Conservation (phyloP, 2,888 invertebrate species). For the Eustalomyia histrio region DNA sequence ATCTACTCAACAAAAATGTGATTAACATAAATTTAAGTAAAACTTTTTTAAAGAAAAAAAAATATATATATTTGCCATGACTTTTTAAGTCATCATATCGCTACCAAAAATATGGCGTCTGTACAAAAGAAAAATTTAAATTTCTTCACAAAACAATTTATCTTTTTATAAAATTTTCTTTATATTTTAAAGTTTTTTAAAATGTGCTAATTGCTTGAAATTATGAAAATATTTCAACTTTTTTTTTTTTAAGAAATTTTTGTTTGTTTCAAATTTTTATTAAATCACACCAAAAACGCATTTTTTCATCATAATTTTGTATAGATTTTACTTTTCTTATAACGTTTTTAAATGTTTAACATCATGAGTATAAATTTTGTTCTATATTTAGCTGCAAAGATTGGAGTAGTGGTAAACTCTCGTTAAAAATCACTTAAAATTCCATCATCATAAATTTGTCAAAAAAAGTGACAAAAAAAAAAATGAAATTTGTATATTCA, state of each 20-base stretch:
- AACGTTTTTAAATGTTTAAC: neutral
- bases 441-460: conserved; percentile 79
- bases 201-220: neutral
- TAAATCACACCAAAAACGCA: neutral
- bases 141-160: neutral
- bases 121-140: neutral
- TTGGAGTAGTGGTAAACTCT: conserved; percentile 68
- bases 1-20: conserved; percentile 42
- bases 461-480: conserved; percentile 67
- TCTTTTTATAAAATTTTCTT: neutral
- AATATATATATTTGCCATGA: neutral
- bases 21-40: conserved; percentile 60
- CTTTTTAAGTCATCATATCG: neutral
- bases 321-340: neutral
- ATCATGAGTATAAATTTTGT: neutral
- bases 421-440: conserved; percentile 79
- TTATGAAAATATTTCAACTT: neutral
- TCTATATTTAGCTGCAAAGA: conserved; percentile 7
- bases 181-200: neutral
- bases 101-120: neutral
- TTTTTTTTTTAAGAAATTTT: neutral
- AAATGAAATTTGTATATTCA: conserved; percentile 10
- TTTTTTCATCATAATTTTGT: neutral
- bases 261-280: neutral
- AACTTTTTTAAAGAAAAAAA: conserved; percentile 13